A percentile compares a stretch with the other conserved stretches of the same genome.
Evolutionary conservation across 2,113 vertebrate genomes (phyloP).

Genomic region (Dissostichus mawsoni): DNA sequence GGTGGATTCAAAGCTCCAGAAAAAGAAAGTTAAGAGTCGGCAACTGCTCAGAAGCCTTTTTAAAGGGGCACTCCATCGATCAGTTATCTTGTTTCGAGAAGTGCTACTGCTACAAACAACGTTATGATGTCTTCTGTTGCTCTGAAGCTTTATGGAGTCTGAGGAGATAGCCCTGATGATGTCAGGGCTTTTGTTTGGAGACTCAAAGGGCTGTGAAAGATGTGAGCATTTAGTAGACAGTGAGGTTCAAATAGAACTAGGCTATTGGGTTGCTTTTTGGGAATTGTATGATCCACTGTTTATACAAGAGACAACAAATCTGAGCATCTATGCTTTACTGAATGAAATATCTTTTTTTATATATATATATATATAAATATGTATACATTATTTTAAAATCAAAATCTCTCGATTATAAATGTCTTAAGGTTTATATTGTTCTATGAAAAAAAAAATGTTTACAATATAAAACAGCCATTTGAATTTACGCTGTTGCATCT

Average conservation of each 20-base stretch:
- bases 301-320: background rate
- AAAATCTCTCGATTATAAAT: background rate
- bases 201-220: background rate
- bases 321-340: background rate
- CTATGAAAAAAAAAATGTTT: background rate
- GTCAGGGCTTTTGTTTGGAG: background rate
- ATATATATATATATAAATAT: background rate
- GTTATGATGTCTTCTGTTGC: background rate
- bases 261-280: too few species aligned
- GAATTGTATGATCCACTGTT: background rate
- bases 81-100: background rate
- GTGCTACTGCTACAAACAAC: background rate
- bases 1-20: background rate
- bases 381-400: background rate
- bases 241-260: background rate
- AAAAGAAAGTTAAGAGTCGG: background rate
- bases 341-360: background rate
- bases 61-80: background rate
- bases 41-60: background rate
- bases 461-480: background rate
- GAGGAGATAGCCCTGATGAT: background rate
- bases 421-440: too few species aligned
- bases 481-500: background rate
- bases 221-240: background rate
- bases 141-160: background rate